Evolutionary conservation across 2,888 invertebrate species (phyloP).

Genomic region (Acleris holmiana): DNA sequence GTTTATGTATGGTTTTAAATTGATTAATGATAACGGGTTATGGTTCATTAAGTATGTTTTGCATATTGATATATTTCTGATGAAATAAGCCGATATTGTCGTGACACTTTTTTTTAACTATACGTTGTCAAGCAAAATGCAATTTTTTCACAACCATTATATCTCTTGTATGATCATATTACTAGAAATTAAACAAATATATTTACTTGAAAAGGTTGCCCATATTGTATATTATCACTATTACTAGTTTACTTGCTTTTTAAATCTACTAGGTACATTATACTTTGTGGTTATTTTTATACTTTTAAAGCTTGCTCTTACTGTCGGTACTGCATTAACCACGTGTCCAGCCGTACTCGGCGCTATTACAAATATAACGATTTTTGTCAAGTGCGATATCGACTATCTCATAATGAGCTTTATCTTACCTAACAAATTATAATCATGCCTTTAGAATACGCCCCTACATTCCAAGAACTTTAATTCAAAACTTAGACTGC

Average conservation of each 20-base stretch:
- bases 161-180: no score
- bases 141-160: no score
- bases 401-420: constrained; percentile 37
- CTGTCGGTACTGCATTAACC: constrained; percentile 41
- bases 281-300: no score
- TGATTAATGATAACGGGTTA: constrained; percentile 46
- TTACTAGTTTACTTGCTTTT: no score
- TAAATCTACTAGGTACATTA: no score
- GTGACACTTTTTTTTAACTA: no score
- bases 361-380: constrained; percentile 34
- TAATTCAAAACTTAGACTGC: no score
- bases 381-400: constrained; percentile 50
- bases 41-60: constrained; percentile 36
- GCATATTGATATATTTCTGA: constrained; percentile 19
- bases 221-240: no score
- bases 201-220: no score
- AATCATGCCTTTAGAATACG: background rate
- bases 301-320: constrained; percentile 20
- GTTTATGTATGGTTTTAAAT: constrained; percentile 35
- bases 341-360: constrained; percentile 40
- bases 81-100: no score
- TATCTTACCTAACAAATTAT: constrained; percentile 33
- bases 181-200: no score
- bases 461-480: background rate
- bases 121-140: no score